Base-by-base conservation (phyloP, 2,888 invertebrate genomes). In the Cerceris rybyensis region DNA sequence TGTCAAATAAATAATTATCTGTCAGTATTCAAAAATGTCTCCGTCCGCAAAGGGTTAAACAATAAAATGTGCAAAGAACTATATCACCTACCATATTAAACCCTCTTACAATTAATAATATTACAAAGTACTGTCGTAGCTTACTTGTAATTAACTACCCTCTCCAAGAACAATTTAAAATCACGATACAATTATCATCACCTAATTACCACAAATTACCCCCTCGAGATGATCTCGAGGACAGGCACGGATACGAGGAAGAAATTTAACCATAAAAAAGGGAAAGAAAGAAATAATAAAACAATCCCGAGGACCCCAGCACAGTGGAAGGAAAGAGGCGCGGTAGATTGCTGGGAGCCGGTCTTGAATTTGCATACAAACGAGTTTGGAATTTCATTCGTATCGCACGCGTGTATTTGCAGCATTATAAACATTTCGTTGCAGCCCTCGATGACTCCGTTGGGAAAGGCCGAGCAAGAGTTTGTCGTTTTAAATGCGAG, bases 331-430 rank as follows among this genome's bases (percentile, higher is more conserved):
- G 49, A 70, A 68, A 41, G 68, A 55, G 70, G 28, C 17, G 41
- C 14, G 50, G 13, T 70, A 68, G 61, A 68, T 74, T 58, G 75
- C 59, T 60, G 16, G 43, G 41, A 54, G 60, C 72, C 74, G 70
- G 75, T 72, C 64, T 59, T 52, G 81, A 82, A 90, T 90, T 90
- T 88, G 86, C 90, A 90, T 90, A 84, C 87, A 90, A 90, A 90
- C 89, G 89, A 90, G 89, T 84, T 86, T 81, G 84, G 86, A 86
- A 87, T 89, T 88, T 89, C 84, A 85, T 88, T 88, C 87, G 84
- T 75, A 84, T 86, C 82, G 78, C 72, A 75, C 75, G 78, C 81
- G 78, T 78, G 78, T 78, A 65, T 78, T 81, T 75, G 57, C 82
- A 41, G 50, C 70, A 59, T 77, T 76, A 78, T 80, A 82, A 82